A percentile compares a stretch with the other conserved stretches of the same genome.
These are phyloP conservation scores for Leucoraja erinaceus DNA, from an alignment of 2,113 vertebrate genomes.

Conservation along the genomic window DNA sequence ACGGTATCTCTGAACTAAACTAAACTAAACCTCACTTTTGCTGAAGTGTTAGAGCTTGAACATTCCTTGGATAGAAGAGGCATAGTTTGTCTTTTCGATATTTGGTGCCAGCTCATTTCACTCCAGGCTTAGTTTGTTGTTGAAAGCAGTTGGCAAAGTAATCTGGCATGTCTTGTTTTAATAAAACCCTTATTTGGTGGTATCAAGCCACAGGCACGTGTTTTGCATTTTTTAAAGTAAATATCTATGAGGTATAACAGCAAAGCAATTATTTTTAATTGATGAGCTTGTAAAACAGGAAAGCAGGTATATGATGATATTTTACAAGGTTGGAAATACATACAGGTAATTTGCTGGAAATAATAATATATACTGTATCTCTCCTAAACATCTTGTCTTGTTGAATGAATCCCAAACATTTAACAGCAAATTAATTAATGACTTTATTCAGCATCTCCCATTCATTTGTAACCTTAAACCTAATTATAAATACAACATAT, in stretches of 20 bases:
- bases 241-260: slow-evolving; percentile 36
- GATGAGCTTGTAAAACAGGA: slow-evolving; percentile 28
- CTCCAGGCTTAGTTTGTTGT: slow-evolving; percentile 31
- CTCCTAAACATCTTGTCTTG: not conserved
- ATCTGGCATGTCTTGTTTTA: slow-evolving; percentile 44
- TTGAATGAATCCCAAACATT: slow-evolving; percentile 25
- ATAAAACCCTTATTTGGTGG: slow-evolving; percentile 42
- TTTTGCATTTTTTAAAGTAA: slow-evolving; percentile 44
- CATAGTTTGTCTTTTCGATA: slow-evolving; percentile 20
- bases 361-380: not conserved
- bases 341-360: slow-evolving; percentile 11
- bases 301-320: slow-evolving; percentile 23
- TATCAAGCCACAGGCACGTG: slow-evolving; percentile 55
- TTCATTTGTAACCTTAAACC: not conserved
- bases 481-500: not conserved
- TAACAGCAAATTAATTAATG: slow-evolving; percentile 2
- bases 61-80: not conserved
- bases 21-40: not conserved
- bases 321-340: slow-evolving; percentile 18
- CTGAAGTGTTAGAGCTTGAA: not conserved
- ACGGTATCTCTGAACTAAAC: too few relatives aligned
- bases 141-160: slow-evolving; percentile 43
- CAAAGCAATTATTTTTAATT: slow-evolving; percentile 38
- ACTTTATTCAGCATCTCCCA: not conserved
- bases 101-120: not conserved